Percentiles rank a stretch among this genome's conserved stretches.
phyloP scores from a whole-genome alignment of 2,113 vertebrate species.

The Meriones unguiculatus region DNA sequence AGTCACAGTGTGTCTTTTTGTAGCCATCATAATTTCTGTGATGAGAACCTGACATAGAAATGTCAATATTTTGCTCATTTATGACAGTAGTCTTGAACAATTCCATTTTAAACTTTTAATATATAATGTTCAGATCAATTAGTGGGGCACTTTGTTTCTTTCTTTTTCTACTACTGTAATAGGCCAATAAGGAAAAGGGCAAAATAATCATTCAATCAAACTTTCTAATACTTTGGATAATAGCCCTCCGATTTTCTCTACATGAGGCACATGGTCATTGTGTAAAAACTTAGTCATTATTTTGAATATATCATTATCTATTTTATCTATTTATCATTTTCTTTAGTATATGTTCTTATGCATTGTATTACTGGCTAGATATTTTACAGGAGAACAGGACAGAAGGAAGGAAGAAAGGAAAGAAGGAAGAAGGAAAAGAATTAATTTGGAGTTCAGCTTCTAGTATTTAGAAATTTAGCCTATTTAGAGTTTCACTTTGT shows the following conservation, averaged over 20 bases:
- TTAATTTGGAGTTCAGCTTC: neutral
- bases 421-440: neutral
- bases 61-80: slow-evolving; percentile 72
- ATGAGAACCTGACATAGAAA: slow-evolving; percentile 57
- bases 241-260: neutral
- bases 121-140: slow-evolving; percentile 37
- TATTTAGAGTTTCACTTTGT: neutral
- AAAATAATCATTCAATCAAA: slow-evolving; percentile 51
- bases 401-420: neutral
- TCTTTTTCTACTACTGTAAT: slow-evolving; percentile 35
- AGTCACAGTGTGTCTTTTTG: slow-evolving; percentile 61
- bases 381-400: neutral
- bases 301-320: neutral
- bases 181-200: slow-evolving; percentile 37
- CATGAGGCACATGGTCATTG: neutral
- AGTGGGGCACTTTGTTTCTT: slow-evolving; percentile 47
- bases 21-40: slow-evolving; percentile 63
- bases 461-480: neutral
- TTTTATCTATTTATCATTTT: slow-evolving; percentile 51
- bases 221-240: slow-evolving; percentile 47
- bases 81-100: slow-evolving; percentile 58
- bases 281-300: slow-evolving; percentile 36
- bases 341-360: neutral
- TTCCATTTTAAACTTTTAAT: slow-evolving; percentile 71
- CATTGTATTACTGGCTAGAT: neutral